Conservation (phyloP, 2,888 invertebrate genomes). For the Mesoligia furuncula region DNA sequence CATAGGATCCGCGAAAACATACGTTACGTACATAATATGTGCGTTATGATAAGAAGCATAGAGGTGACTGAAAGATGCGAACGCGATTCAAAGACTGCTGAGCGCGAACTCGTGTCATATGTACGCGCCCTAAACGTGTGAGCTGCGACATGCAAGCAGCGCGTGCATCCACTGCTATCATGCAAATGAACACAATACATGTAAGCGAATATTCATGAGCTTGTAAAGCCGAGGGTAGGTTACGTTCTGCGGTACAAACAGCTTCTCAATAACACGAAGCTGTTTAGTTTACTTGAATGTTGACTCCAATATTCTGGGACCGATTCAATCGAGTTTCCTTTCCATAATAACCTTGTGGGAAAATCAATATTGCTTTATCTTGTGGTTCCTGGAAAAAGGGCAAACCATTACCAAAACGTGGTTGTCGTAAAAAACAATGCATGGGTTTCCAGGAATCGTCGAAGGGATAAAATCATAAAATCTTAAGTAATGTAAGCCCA, state of each 20-base stretch:
- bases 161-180: conserved; percentile 77
- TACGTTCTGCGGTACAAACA: conserved; percentile 64
- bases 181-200: conserved; percentile 83
- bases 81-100: neutral
- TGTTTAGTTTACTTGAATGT: conserved; percentile 50
- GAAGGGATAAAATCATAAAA: neutral
- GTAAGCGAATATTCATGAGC: conserved; percentile 83
- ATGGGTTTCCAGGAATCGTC: neutral
- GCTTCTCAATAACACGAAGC: conserved; percentile 60
- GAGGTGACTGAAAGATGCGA: neutral
- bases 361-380: neutral
- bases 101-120: neutral
- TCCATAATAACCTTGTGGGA: neutral
- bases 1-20: neutral
- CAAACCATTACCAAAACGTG: neutral
- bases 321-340: conserved; percentile 20
- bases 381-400: neutral
- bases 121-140: conserved; percentile 42
- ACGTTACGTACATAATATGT: neutral
- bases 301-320: conserved; percentile 21
- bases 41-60: neutral
- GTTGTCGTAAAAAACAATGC: neutral
- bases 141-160: conserved; percentile 66
- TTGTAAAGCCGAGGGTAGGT: conserved; percentile 71
- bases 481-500: neutral